These are phyloP conservation scores for Phaetusa simplex DNA, from an alignment of 2,113 vertebrate species.

Conservation along the genomic window DNA sequence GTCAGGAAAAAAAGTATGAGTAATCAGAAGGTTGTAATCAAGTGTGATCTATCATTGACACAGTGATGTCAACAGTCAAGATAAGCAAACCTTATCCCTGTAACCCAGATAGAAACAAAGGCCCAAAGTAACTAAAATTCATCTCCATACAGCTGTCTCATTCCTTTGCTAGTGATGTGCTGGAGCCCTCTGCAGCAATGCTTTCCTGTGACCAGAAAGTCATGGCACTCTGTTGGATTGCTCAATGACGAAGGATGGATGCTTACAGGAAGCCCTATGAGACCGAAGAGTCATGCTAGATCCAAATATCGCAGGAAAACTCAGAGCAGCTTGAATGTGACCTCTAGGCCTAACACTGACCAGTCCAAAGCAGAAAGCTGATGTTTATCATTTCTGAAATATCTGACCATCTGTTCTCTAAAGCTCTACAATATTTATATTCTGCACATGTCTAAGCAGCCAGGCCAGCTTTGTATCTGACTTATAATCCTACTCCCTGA, in stretches of 20 bases:
- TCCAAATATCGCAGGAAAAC: not conserved
- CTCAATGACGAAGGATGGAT: not conserved
- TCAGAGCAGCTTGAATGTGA: not conserved
- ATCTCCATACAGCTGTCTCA: not conserved
- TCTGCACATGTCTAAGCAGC: constrained; percentile 24
- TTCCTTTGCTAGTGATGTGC: not conserved
- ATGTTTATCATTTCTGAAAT: constrained; percentile 36
- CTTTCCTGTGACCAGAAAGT: not conserved
- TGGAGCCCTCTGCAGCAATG: not conserved
- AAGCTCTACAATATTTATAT: constrained; percentile 40
- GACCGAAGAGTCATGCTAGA: not conserved
- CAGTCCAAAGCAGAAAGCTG: constrained; percentile 4
- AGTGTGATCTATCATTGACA: not conserved
- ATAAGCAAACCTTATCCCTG: not conserved
- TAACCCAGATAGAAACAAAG: not conserved
- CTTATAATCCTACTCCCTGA: constrained; percentile 8
- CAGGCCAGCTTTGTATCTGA: constrained; percentile 34
- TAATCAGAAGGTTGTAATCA: not conserved
- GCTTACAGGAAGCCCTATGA: not conserved
- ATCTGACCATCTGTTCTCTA: constrained; percentile 59
- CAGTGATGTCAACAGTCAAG: not conserved
- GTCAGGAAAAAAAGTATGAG: not conserved
- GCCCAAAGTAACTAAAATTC: not conserved
- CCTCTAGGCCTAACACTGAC: not conserved
- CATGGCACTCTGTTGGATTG: rapidly evolving